Base-by-base conservation (phyloP, 2,888 invertebrate species). In the Crossocerus cetratus region DNA sequence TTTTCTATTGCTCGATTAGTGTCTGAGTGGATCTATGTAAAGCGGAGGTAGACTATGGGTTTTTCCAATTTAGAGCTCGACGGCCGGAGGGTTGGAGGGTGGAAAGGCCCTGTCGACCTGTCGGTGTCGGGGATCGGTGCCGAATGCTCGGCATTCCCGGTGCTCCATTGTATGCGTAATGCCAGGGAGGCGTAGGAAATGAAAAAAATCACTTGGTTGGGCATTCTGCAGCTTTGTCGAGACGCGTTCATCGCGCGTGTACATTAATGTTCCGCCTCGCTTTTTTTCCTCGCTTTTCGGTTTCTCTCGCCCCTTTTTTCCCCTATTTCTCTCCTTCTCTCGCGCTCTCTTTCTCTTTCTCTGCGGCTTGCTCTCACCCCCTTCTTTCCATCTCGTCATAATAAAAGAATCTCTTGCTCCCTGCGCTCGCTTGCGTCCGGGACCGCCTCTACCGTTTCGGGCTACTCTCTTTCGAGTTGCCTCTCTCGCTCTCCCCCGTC, bases 351-450 rank as follows among this genome's bases (percentile, higher is more conserved):
- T 53, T 59, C 49, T 65, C 66, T 63, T 18, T 53, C 43, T 65
- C 54, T 66, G 57, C 20, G 42, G 59, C 64, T 58, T 55, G 22
- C 58, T 54, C 55, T 59, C 49, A 57, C 65, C 53, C 60, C 42
- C 65, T 56, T 32, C 44, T 64, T 72, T 66, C 60, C 72, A 65
- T 72, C 73, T 66, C 76, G 70, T 78, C 78, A 70, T 79, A 76
- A 79, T 79, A 79, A 76, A 79, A 69, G 80, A 79, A 76, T 79
- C 79, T 65, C 69, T 79, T 69, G 58, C 69, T 69, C 75, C 75
- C 70, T 69, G 66, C 68, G 69, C 67, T 77, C 3, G 49, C 49
- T 4, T 14, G 49, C 16, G 49, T 4, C 63, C 61, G 70, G 58
- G 63, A 32, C 74, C 75, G 74, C 69, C 78, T 79, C 74, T 76